Base-by-base conservation (phyloP, 2,797 vertebrate genomes). In the Pangasius djambal region DNA sequence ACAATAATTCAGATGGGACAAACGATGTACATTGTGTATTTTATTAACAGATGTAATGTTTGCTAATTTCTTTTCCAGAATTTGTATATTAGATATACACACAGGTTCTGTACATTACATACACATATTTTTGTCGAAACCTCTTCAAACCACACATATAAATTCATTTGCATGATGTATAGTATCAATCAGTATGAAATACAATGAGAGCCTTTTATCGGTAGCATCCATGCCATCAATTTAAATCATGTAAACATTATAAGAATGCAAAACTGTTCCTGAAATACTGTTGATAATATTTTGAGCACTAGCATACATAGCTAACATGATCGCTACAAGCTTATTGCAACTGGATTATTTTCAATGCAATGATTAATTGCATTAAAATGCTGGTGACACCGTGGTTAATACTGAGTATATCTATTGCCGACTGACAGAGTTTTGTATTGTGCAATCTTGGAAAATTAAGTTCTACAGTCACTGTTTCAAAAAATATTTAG, bases 231-330 rank as follows among this genome's bases (percentile, higher is more conserved):
- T 65, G 20, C 61, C 75, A 91, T 89, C 78, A 83, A 34, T 65
- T 87, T 37, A 55, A 77, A 77, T 77, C 75, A 89, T 90, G 91
- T 90, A 90, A 92, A 92, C 88, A 90, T 88, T 86, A 72, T 25
- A 85, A 85, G 28, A 57, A 78, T 67, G 31, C 57, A 55, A 16
- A 84, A 84, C 37, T 52, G 6, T 79, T 79, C 83, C 61, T 75
- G 57, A 69, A 85, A 85, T 69, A 85, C 88, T 79, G 50, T 55
- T 48, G 57, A 83, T 63, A n/a, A 61, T 61, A 63, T 65, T 77
- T 40, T 20, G 55, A 48, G 40, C 67, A 44, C 52, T 61, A 83
- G 7, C 6, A 15, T 22, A 34, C 28, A 28, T 3, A 37, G 50
- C 22, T 67, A 50, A 31, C 52, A 89, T 28, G 20, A 59, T 48